A percentile compares a stretch with the other conserved stretches of the same genome.
Conservation (phyloP, 2,888 invertebrate species). For the Cinara cedri region DNA sequence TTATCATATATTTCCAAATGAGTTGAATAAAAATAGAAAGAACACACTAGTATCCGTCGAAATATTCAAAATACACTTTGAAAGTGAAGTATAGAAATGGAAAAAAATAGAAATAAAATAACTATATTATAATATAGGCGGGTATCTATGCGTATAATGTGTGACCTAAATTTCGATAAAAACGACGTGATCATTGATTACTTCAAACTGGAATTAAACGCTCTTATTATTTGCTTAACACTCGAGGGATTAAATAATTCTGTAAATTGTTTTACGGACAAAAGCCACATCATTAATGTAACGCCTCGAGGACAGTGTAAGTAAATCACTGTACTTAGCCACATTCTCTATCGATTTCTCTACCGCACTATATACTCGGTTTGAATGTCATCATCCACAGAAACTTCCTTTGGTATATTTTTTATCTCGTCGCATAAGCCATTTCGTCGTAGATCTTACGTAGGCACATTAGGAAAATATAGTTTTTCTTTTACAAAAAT, state of each 20-base stretch:
- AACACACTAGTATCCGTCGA: too few relatives aligned
- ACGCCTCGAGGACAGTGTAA: conserved; percentile 8
- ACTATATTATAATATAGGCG: neutral
- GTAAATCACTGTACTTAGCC: conserved; percentile 36
- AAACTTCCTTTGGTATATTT: neutral
- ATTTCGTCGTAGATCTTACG: neutral
- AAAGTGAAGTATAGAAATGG: too few relatives aligned
- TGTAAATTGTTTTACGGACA: conserved; percentile 16
- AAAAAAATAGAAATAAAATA: too few relatives aligned
- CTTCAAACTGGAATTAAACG: neutral
- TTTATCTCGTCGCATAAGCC: neutral
- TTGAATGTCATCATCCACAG: conserved; percentile 5
- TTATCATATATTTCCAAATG: too few relatives aligned
- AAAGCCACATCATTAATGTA: conserved; percentile 9
- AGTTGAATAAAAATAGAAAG: too few relatives aligned
- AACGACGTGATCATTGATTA: neutral
- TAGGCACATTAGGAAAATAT: neutral
- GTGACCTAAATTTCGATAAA: too few relatives aligned
- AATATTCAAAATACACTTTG: too few relatives aligned
- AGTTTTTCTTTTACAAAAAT: neutral
- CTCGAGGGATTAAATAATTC: neutral
- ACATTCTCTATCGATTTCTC: conserved; percentile 14
- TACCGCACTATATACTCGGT: neutral
- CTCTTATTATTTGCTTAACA: neutral
- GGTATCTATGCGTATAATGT: too few relatives aligned